Evolutionary conservation across 2,888 invertebrate species (phyloP).

Genomic region (Steinernema scapterisci): DNA sequence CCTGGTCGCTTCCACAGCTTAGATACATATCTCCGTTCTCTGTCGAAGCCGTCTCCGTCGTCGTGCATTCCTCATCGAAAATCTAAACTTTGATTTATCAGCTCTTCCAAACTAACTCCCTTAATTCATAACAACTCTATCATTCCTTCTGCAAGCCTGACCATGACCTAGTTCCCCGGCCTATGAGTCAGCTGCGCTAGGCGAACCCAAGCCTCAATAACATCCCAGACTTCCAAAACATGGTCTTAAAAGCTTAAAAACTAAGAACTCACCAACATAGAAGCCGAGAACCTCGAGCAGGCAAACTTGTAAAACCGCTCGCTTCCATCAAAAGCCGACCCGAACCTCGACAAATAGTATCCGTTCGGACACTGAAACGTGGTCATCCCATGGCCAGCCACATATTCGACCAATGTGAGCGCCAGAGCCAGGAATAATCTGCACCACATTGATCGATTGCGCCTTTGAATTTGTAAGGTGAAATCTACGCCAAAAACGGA

Average conservation of each 20-base stretch:
- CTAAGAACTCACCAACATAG: slow-evolving; percentile 39
- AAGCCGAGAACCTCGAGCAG: slow-evolving; percentile 43
- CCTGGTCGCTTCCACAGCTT: slow-evolving; percentile 52
- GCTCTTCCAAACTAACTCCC: too few relatives aligned
- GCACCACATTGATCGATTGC: slow-evolving; percentile 6
- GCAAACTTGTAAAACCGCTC: slow-evolving; percentile 55
- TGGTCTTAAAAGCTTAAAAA: neutral
- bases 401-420: neutral
- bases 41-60: slow-evolving; percentile 53
- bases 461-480: neutral
- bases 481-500: slow-evolving; percentile 22
- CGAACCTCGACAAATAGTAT: slow-evolving; percentile 48
- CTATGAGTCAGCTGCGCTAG: too few relatives aligned
- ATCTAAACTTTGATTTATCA: too few relatives aligned
- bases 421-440: neutral
- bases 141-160: too few relatives aligned
- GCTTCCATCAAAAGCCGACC: slow-evolving; percentile 49
- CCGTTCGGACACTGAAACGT: slow-evolving; percentile 54
- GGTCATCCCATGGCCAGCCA: slow-evolving; percentile 43
- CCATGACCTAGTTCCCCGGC: too few relatives aligned
- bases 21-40: slow-evolving; percentile 54
- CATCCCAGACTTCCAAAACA: too few relatives aligned
- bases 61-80: slow-evolving; percentile 51
- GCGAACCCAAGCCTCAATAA: too few relatives aligned
- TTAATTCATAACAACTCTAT: too few relatives aligned